Evolutionary conservation across 2,888 invertebrate genomes (phyloP), one percentile per base, ranked within the genome.

Genomic region (Drosophila setosimentum): DNA sequence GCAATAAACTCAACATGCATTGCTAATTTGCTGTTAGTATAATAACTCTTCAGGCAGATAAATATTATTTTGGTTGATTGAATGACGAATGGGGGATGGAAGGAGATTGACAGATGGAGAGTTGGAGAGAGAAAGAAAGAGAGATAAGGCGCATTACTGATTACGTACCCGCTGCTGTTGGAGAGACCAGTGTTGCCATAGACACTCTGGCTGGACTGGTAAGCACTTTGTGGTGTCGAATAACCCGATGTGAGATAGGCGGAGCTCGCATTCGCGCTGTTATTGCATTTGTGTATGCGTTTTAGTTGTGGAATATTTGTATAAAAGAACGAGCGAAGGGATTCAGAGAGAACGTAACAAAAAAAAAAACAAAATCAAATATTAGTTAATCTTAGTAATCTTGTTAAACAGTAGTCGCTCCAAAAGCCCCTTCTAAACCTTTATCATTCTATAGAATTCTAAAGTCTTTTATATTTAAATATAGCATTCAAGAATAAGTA

Each of bases 161-260:
- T 64, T 77, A 76, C 93, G 83, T 93, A 93, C 93, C 93, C 93
- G 89, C 93, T 89, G 85, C 90, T 93, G 88, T 93, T 93, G 68
- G 92, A 91, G 68, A 93, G 90, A 76, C 93, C 93, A 89, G 93
- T 89, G 78, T 89, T 92, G 79, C 93, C 93, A 89, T 93, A 93
- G 70, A 93, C 93, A 87, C 92, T 93, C 87, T 93, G 93, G 90
- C 90, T 93, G 83, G 92, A 92, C 91, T 93, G 93, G 89, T 93
- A 93, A 78, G 93, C 92, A 91, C 91, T 93, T 90, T 93, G 93
- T 78, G 93, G 93, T 78, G 93, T 91, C 87, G 92, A 93, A 83
- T 93, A 93, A 79, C 92, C 92, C 81, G 93, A 92, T 75, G 93
- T 91, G 73, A 93, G 92, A 89, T 93, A 93, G 85, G 93, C 93